Base-by-base conservation (phyloP, 2,797 vertebrate species). In the Crypturellus tataupa region DNA sequence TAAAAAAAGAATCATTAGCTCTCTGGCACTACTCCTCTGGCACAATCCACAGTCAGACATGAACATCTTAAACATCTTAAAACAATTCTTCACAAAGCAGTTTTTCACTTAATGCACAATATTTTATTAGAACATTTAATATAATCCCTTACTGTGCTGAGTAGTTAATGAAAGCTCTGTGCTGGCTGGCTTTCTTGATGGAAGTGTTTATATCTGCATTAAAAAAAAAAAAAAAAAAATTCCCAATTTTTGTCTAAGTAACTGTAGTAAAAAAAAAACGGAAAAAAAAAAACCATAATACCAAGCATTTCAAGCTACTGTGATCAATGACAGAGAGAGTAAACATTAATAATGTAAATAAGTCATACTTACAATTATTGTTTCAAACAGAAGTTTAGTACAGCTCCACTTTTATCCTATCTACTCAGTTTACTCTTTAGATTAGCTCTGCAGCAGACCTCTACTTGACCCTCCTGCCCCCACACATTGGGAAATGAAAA, bases 91-190 rank as follows among this genome's bases (percentile, higher is more conserved):
- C 12, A 39, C 44, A 62, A 80, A 81, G 9, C 4, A 23, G 4
- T 67, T 80, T 6, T 5, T 6, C 29, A 69, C 5, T 21, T 85
- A 27, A 47, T 65, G 35, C 47, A 24, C 9, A 37, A 9, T 35
- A 59, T 9, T 14, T 53, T 15, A 10, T 9, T 85, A 33, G 5
- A 6, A 68, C 12, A 21, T n/a, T 64, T 68, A 6, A 47, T 89
- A 71, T 60, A 35, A 72, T 39, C 13, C 51, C 15, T 78, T 0
- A 0, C 53, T 49, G 25, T 0, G 0, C 44, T 73, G 14, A 18
- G 10, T 18, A 25, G 6, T 60, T 79, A 71, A 86, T n/a, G 8
- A 65, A 78, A 79, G 8, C 5, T 69, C 6, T 39, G 10, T 6
- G 5, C 18, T 62, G 37, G 37, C 37, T 39, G 18, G 4, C 31